Evolutionary conservation across 2,797 vertebrate genomes (phyloP), one percentile per base, ranked within the genome.

Genomic region (Sebastes kiyomatsui): DNA sequence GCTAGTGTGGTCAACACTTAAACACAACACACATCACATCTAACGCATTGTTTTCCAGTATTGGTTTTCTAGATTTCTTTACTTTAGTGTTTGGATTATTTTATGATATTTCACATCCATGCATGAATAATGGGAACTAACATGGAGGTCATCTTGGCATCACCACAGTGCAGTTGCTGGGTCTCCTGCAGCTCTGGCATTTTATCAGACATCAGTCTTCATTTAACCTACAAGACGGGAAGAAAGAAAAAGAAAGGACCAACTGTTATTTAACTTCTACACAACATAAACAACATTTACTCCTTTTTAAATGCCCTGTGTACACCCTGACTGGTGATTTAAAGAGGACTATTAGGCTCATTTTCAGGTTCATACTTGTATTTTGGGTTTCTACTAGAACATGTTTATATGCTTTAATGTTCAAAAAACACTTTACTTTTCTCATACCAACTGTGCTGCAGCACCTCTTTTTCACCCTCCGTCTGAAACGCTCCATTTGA

Each of bases 181-280:
- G 16, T 56, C 73, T 75, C 62, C 72, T 59, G 62, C 67, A 33
- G 73, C 82, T 74, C 42, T 66, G 75, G 30, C 58, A 67, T 70
- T 71, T 78, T 49, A 79, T 80, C 78, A 80, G 8, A 87, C 79
- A 75, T 76, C 65, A 66, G 79, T 81, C 84, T 86, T 89, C 75
- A 84, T 88, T 87, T 88, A 35, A 89, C 71, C 91, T 94, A 22
- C 64, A 74, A 72, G 25, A 74, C 25, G 32, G 10, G 2, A 27
- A 11, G 1, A 14, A 33, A 61, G 1, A 64, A 14, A 9, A n/a
- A 22, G 2, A n/a, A 59, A 56, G 5, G 2, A 60, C 7, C 11
- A 56, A 10, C 16, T 3, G 13, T 79, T 25, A 75, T 16, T 46
- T 2, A 46, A 5, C 7, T 11, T 33, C 7, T 54, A 54, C 49